phyloP scores from a whole-genome alignment of 2,113 vertebrate species.

The Pleuronectes platessa region DNA sequence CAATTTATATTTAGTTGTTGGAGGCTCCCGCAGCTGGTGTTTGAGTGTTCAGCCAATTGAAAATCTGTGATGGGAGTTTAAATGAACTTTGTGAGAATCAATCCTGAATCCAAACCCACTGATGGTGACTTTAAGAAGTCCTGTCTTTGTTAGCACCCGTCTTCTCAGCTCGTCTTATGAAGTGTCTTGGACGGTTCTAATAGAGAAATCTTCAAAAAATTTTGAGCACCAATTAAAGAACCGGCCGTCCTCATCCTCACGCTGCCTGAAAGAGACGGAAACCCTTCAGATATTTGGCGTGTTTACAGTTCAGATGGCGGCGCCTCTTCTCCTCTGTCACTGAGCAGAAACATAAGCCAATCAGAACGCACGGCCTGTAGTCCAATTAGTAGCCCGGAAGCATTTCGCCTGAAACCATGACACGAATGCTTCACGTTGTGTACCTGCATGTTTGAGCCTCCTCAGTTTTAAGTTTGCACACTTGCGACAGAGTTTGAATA shows the following conservation, averaged over 20 bases:
- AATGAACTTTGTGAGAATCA: not conserved
- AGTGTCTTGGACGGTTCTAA: conserved; percentile 48
- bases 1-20: not conserved
- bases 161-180: conserved; percentile 56
- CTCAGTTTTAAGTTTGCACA: conserved; percentile 26
- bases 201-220: conserved; percentile 67
- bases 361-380: conserved; percentile 56
- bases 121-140: conserved; percentile 5
- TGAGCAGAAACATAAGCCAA: conserved; percentile 73
- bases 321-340: conserved; percentile 40
- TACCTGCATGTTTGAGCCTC: conserved; percentile 44
- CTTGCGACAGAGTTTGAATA: conserved; percentile 41
- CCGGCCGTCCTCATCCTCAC: conserved; percentile 47
- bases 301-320: conserved; percentile 64
- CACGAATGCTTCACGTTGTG: conserved; percentile 26
- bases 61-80: not conserved
- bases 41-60: not conserved
- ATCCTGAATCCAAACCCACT: not conserved
- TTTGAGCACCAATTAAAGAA: conserved; percentile 67
- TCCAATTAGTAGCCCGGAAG: conserved; percentile 74
- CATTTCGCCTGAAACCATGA: conserved; percentile 60
- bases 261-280: conserved; percentile 52
- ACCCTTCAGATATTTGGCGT: conserved; percentile 58
- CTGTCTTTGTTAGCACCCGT: conserved; percentile 35
- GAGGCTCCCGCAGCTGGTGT: not conserved